Percentiles rank a stretch among this genome's conserved stretches.
Conservation (phyloP, 2,113 vertebrate species). For the Chroicocephalus ridibundus region DNA sequence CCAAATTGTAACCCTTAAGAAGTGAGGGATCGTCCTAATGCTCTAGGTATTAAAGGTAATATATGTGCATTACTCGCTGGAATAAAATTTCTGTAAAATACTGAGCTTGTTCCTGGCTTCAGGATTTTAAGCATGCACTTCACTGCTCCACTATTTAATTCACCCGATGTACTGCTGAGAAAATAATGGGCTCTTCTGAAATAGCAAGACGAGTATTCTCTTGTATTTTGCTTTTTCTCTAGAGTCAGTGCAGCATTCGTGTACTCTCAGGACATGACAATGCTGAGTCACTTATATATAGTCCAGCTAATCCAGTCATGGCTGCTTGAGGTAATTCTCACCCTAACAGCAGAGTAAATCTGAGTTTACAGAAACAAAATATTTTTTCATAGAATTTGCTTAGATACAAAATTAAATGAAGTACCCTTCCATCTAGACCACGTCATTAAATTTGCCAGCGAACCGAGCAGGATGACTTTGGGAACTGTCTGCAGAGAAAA, state of each 20-base stretch:
- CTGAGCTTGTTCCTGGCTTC: not conserved
- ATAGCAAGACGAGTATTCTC: not conserved
- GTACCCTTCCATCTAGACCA: not conserved
- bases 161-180: not conserved
- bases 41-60: not conserved
- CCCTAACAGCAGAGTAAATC: not conserved
- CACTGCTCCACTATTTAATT: not conserved
- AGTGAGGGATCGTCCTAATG: not conserved
- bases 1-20: not conserved
- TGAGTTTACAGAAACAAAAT: not conserved
- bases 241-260: not conserved
- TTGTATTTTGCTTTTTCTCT: not conserved
- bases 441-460: not conserved
- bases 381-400: not conserved
- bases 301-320: not conserved
- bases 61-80: not conserved
- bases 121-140: not conserved
- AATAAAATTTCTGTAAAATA: not conserved
- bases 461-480: not conserved
- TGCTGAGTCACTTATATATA: not conserved
- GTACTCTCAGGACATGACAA: not conserved
- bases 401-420: not conserved
- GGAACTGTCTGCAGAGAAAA: not conserved
- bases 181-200: not conserved
- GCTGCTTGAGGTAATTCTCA: not conserved